Conservation (phyloP, 2,797 vertebrate species). For the Lepidocolaptes lacrymiger region DNA sequence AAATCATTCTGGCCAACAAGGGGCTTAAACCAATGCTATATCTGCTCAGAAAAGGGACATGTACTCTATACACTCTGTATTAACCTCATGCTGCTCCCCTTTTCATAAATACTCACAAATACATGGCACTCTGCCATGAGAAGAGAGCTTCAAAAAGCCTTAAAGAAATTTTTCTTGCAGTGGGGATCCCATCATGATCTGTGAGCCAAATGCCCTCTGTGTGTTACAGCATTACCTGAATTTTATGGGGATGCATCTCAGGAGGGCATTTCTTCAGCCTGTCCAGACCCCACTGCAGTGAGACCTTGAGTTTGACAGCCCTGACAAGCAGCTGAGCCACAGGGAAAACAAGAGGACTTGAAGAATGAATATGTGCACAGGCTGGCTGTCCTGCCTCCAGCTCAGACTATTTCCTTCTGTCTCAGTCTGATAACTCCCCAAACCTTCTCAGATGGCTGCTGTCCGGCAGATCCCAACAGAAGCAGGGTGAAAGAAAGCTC, state of each 20-base stretch:
- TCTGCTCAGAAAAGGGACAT: background rate
- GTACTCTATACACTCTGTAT: background rate
- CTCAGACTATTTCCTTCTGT: constrained; percentile 46
- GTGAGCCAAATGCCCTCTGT: background rate
- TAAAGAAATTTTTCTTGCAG: background rate
- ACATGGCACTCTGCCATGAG: background rate
- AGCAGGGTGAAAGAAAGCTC: constrained; percentile 25
- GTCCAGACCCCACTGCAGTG: background rate
- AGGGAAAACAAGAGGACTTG: background rate
- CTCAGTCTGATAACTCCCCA: constrained; percentile 50
- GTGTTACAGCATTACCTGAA: background rate
- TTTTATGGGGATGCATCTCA: background rate
- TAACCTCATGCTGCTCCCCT: background rate
- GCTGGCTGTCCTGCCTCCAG: constrained; percentile 12
- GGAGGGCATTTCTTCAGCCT: background rate
- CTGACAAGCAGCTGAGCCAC: background rate
- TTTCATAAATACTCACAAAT: background rate
- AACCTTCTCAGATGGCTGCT: constrained; percentile 42
- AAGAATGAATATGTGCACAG: background rate
- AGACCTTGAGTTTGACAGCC: background rate
- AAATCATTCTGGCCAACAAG: background rate
- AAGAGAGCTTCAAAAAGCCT: background rate
- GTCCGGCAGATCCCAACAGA: constrained; percentile 28
- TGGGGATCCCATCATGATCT: background rate
- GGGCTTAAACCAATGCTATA: background rate